Percentiles rank a stretch among this genome's conserved stretches.
Conservation (phyloP, 2,113 vertebrate species). For the Tychaedon coryphoeus region DNA sequence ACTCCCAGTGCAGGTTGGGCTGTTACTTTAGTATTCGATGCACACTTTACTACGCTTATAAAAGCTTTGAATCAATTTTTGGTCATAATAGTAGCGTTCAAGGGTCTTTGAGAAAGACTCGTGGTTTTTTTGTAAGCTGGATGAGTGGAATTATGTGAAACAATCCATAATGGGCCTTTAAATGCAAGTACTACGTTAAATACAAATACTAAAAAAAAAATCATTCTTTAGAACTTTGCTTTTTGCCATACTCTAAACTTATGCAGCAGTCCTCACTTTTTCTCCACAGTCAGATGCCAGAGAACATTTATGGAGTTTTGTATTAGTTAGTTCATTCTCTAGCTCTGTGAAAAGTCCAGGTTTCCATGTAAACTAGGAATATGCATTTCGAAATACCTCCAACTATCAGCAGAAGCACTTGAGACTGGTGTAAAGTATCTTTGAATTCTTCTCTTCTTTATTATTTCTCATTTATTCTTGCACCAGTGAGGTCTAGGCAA, state of each 20-base stretch:
- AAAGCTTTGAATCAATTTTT: neutral
- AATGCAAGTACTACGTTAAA: neutral
- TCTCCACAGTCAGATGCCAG: neutral
- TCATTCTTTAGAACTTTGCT: neutral
- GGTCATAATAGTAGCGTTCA: neutral
- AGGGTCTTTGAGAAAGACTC: neutral
- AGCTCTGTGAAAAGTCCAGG: neutral
- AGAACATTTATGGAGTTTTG: neutral
- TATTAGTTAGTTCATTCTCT: neutral
- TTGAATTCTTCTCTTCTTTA: neutral
- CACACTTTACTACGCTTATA: rapidly evolving
- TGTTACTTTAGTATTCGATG: neutral
- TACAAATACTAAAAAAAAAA: neutral
- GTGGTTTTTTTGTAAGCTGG: neutral
- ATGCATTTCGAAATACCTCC: neutral
- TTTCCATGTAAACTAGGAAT: neutral
- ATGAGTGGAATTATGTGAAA: neutral
- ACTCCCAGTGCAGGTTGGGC: neutral
- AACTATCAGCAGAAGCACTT: neutral
- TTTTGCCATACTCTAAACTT: neutral
- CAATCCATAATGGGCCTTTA: neutral
- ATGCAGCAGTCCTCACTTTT: neutral
- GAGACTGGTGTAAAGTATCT: neutral
- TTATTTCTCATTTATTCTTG: neutral
- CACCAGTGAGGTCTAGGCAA: neutral